Base-by-base conservation (phyloP, 2,888 invertebrate genomes). In the Dorcus hopei region DNA sequence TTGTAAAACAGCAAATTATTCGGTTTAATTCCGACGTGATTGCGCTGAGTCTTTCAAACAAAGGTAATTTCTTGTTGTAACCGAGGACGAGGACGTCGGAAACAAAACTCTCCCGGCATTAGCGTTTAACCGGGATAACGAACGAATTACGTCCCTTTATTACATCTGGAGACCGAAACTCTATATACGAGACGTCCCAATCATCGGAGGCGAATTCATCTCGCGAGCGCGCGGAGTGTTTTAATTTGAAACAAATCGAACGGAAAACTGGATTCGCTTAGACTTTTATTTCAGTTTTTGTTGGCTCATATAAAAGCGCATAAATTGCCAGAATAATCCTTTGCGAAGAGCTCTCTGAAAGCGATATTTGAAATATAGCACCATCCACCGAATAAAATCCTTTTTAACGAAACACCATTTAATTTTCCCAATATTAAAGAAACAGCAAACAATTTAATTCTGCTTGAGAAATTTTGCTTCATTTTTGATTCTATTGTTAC, bases 211-310 rank as follows among this genome's bases (percentile, higher is more conserved):
- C 19, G 8, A 16, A 19, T 16, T 11, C 16, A 19, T 33, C 26
- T 45, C 45, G 45, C 19, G 23, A 19, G 23, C 45, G 19, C 45
- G 19, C 19, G 19, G 45, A 45, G 14, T 45, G 45, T 45, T 45
- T 45, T 45, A 45, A 45, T 45, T 45, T 45, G 45, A 11, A 45
- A 45, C 45, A 45, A 45, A 45, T 45, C 19, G 45, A 45, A 45
- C 19, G 45, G 45, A 45, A 45, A 11, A 45, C 45, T 45, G 19
- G 14, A 45, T 45, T 23, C 45, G 19, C 45, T 16, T 16, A 45
- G 45, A 45, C 45, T 45, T 45, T 45, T 45, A 45, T 45, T 45
- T 11, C 19, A 23, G 45, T 41, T 11, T 41, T 41, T 41, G 41
- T 41, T n/a, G 14, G 41, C 41, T 41, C 11, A 14, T 41, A 41